Percentiles rank a stretch among this genome's conserved stretches.
Conservation (phyloP, 2,888 invertebrate genomes). For the Nycteola revayana region DNA sequence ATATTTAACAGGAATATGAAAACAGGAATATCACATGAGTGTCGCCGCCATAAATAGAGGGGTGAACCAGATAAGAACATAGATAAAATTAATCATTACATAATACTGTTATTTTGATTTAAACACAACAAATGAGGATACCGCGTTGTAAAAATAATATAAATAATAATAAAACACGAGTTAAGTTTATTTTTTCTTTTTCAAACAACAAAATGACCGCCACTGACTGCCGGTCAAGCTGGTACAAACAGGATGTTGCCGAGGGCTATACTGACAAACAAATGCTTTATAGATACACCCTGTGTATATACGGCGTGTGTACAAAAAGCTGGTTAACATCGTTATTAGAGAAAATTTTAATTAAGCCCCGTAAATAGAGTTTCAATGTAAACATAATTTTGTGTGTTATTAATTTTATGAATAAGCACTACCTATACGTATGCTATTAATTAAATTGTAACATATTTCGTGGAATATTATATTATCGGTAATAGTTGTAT, state of each 20-base stretch:
- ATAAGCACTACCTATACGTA: slow-evolving; percentile 8
- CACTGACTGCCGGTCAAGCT: slow-evolving; percentile 25
- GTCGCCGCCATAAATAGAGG: too few species aligned
- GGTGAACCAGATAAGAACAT: too few species aligned
- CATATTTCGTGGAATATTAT: too few species aligned
- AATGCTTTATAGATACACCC: slow-evolving; percentile 5
- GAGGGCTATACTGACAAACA: slow-evolving; percentile 29
- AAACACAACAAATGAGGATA: too few species aligned
- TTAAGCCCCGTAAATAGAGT: slow-evolving; percentile 28
- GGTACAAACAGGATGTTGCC: slow-evolving; percentile 33
- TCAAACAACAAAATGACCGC: slow-evolving; percentile 19
- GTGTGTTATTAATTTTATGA: slow-evolving; percentile 26
- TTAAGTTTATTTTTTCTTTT: slow-evolving; percentile 8
- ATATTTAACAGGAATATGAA: too few species aligned
- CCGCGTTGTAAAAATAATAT: too few species aligned
- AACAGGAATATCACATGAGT: too few species aligned
- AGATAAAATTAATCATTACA: too few species aligned
- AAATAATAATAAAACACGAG: neutral
- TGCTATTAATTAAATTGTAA: slow-evolving; percentile 2
- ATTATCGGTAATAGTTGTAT: too few species aligned
- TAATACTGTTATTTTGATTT: too few species aligned
- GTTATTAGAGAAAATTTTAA: slow-evolving; percentile 33
- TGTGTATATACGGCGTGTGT: slow-evolving; percentile 11
- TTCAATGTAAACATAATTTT: slow-evolving; percentile 31
- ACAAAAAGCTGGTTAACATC: slow-evolving; percentile 26